Conservation (phyloP, 2,113 vertebrate genomes). For the Furnarius figulus region DNA sequence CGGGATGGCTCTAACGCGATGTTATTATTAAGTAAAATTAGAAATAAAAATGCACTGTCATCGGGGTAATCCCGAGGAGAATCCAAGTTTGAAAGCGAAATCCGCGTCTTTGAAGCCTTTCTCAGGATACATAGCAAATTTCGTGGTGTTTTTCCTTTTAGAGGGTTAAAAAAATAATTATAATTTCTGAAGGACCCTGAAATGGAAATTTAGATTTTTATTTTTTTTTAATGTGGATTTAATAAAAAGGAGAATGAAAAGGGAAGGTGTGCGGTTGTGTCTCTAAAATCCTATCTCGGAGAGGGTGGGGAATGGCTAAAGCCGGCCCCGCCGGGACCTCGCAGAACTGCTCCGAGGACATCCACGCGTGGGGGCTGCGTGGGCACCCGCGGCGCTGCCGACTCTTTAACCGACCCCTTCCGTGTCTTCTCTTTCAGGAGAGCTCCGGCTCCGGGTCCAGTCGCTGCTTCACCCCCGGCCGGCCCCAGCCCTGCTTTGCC, state of each 20-base stretch:
- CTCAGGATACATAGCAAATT: not conserved
- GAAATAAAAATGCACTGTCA: not conserved
- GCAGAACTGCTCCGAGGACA: not conserved
- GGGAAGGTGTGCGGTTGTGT: accelerated
- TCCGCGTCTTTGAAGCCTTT: not conserved
- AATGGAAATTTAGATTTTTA: not conserved
- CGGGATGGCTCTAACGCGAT: not conserved
- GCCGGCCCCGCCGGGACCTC: not conserved
- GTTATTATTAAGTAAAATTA: not conserved
- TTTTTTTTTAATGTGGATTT: not conserved
- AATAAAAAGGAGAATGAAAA: not conserved
- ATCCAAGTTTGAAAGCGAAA: not conserved
- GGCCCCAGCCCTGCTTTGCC: not conserved
- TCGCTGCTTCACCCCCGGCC: not conserved
- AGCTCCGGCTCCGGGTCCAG: not conserved
- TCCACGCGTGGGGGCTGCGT: not conserved
- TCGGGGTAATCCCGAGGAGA: not conserved
- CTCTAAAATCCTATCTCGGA: not conserved
- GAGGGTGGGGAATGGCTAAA: not conserved
- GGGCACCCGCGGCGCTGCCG: not conserved
- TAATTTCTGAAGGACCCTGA: not conserved
- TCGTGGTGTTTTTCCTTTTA: not conserved
- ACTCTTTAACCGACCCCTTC: not conserved
- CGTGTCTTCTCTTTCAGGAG: not conserved
- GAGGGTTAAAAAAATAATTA: not conserved